Conservation (phyloP, 2,797 vertebrate genomes). For the Huso huso region DNA sequence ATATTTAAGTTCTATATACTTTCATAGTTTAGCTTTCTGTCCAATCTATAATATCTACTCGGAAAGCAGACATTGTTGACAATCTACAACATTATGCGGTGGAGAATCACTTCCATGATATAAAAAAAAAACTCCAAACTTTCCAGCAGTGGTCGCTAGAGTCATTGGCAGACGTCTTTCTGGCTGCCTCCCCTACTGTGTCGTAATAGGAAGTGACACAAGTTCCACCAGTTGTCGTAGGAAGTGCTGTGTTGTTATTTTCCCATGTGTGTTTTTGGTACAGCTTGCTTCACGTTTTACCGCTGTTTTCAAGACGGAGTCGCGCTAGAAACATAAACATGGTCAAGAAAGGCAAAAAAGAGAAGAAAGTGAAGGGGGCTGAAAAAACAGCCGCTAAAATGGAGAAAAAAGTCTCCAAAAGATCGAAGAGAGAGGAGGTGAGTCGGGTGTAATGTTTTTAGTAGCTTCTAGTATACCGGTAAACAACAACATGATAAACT, state of each 20-base stretch:
- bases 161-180: not conserved
- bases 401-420: constrained; percentile 87
- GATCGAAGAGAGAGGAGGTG: constrained; percentile 83
- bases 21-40: too few species aligned
- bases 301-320: too few species aligned
- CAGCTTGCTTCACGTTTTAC: too few species aligned
- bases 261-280: too few species aligned
- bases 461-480: not conserved
- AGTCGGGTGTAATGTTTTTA: not conserved
- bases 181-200: not conserved
- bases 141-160: not conserved
- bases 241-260: not conserved
- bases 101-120: too few species aligned
- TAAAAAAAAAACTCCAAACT: too few species aligned
- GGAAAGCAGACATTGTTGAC: too few species aligned
- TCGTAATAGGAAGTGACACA: too few species aligned
- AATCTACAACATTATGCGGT: too few species aligned
- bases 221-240: too few species aligned
- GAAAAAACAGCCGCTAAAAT: constrained; percentile 88
- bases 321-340: constrained; percentile 40
- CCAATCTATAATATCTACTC: too few species aligned
- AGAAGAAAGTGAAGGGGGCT: constrained; percentile 82
- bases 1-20: too few species aligned
- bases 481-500: not conserved
- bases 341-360: constrained; percentile 83